Base-by-base conservation (phyloP, 1,140 invertebrate genomes). In the Drosophila kurseongensis region DNA sequence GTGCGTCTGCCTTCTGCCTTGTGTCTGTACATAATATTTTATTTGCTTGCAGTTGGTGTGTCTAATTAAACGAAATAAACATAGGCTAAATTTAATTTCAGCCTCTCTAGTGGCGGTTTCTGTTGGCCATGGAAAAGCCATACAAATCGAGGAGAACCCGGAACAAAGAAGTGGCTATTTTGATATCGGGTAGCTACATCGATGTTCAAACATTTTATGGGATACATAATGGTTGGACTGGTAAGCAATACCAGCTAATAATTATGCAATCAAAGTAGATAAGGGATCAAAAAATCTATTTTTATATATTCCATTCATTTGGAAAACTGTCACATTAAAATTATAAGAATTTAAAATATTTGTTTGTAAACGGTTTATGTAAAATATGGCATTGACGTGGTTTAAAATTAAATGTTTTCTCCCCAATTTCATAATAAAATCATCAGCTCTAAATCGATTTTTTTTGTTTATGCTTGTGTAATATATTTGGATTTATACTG, bases 51-150 rank as follows among this genome's bases (percentile, higher is more conserved):
- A 86, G 83, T 88, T 68, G 72, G 29, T 77, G 73, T 86, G 75
- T 83, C 82, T 86, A 88, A 86, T 86, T 88, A 88, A 86, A 88
- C 78, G 83, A 78, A 78, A 86, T 86, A 86, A 86, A 86, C 82
- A 86, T 86, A 42, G 74, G 75, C 82, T 88, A 88, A 86, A 79
- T 79, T 86, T 76, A 79, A 82, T 86, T 82, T 86, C 69, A 62
- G 61, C 44, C 78, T 78, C 60, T 74, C 81, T 78, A 80, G 73
- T 75, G 73, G 67, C 74, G 69, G 62, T 82, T 81, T 56, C 23
- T 47, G 13, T 50, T 79, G 76, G 66, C 23, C 71, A 56, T 75
- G 73, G 72, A 75, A 75, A 52, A 48, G 16, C 42, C 35, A 41
- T 18, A 61, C 27, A 44, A 56, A 36, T 9, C 16, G 45, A 40